phyloP scores from a whole-genome alignment of 1,140 invertebrate genomes.

The Sesamia nonagrioides region DNA sequence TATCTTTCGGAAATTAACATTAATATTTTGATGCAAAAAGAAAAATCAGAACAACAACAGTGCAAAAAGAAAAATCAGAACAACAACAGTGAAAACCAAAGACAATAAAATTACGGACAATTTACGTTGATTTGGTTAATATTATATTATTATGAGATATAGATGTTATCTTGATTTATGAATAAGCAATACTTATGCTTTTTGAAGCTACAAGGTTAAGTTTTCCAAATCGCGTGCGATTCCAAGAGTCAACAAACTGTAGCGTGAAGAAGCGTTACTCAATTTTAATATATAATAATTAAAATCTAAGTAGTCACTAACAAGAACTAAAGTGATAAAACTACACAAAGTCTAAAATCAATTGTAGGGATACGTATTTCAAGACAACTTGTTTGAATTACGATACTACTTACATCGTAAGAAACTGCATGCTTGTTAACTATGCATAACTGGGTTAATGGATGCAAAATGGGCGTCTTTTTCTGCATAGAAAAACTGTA shows the following conservation, averaged over 20 bases:
- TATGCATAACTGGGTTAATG: slow-evolving; percentile 67
- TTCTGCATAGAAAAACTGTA: slow-evolving; percentile 46
- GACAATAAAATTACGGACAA: not conserved
- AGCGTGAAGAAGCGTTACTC: no score
- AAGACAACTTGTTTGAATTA: slow-evolving; percentile 4
- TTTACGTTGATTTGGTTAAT: not conserved
- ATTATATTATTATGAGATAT: no score
- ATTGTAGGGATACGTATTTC: not conserved
- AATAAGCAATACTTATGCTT: no score
- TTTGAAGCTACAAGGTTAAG: no score
- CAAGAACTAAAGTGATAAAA: no score
- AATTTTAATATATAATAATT: no score
- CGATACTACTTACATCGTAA: slow-evolving; percentile 18
- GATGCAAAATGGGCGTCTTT: slow-evolving; percentile 43
- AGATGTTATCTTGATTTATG: no score
- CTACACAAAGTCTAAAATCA: not conserved
- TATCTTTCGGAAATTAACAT: not conserved
- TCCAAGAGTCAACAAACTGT: no score
- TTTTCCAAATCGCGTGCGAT: no score
- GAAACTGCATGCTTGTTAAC: slow-evolving; percentile 54
- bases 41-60: slow-evolving; percentile 5
- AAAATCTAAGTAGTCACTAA: no score
- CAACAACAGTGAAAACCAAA: slow-evolving; percentile 2
- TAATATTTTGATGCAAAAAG: slow-evolving; percentile 10
- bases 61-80: slow-evolving; percentile 13